Evolutionary conservation across 2,888 invertebrate species (phyloP), one percentile per base, ranked within the genome.

Genomic region (Lamellibrachia columna): DNA sequence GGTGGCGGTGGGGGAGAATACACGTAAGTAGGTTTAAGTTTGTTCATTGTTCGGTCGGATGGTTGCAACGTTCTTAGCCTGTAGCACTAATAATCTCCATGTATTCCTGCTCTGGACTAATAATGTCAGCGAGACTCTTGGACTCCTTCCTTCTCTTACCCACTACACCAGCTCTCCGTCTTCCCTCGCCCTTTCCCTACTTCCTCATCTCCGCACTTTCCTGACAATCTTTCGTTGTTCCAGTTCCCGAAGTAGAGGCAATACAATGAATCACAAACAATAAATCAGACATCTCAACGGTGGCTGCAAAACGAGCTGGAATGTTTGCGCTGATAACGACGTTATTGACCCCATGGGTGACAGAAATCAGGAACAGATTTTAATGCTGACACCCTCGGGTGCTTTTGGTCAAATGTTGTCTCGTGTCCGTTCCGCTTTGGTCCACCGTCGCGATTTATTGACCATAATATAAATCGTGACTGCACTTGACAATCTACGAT

Each of bases 361-460:
- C 75, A 75, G 15, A 75, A 75, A 15, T 75, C 75, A 75, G n/a
- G 22, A n/a, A 75, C 75, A 75, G 75, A 75, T 22, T 3, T 22
- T 75, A 75, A 22, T 75, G 75, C 22, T 75, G 75, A 75, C 75
- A 75, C 75, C 75, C 22, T 75, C 75, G 75, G 75, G 75, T 75
- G 75, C 75, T n/a, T 75, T 75, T 75, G 75, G 75, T 75, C 75
- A 75, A 75, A n/a, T 75, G 75, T n/a, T 75, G 75, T 75, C n/a
- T 75, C 4, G 22, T 75, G 75, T 75, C 75, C 22, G 75, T 75
- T 75, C 22, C 75, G 75, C 22, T 75, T 75, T n/a, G 22, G 75
- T 75, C 75, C 75, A 75, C 75, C n/a, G 4, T 22, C 15, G n/a
- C 75, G 75, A 75, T 75, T 75, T 75, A 75, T 75, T 75, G 22